Base-by-base conservation (phyloP, 2,888 invertebrate genomes). In the Willowsia nigromaculata region DNA sequence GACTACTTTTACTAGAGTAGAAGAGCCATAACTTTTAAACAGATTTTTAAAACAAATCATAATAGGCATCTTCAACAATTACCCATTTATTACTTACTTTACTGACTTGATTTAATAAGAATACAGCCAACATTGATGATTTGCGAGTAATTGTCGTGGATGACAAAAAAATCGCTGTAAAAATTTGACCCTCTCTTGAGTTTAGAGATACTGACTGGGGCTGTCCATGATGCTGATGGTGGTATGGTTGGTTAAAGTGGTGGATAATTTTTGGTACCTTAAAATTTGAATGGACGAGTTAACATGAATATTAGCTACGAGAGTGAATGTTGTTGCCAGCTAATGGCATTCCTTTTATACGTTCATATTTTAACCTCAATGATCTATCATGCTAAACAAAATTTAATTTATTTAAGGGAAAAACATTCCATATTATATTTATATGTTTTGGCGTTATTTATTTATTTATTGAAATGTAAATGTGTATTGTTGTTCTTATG, bases 401-500 rank as follows among this genome's bases (percentile, higher is more conserved):
- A 13, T 2, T 47, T n/a, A n/a, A 47, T 68, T 68, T 37, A 68
- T 71, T 71, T 43, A 22, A 22, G 43, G n/a, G 7, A 9, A 1
- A 18, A 37, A 37, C 65, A 68, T 37, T 62, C 30, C 25, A 22
- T 22, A 22, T 6, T 22, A 6, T 1, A 71, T 43, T 43, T 40
- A 3, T 40, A 25, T 43, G 2, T 18, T 59, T 18, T 18, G 13
- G 27, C 30, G 33, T 43, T n/a, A 87, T 53, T 65, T 82, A 88
- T 88, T 83, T 84, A 83, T 83, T 83, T 88, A 84, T 88, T 83
- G 84, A 80, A 65, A 80, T 84, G 71, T 84, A 78, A 76, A 82
- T 88, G 88, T 88, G 56, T 78, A 83, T 84, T 88, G 83, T 83
- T 84, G 71, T 83, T 88, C 84, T 88, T 82, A 62, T 88, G 80